Evolutionary conservation across 1,140 invertebrate species (phyloP), one percentile per base, ranked within the genome.

Genomic region (Colletes gigas): DNA sequence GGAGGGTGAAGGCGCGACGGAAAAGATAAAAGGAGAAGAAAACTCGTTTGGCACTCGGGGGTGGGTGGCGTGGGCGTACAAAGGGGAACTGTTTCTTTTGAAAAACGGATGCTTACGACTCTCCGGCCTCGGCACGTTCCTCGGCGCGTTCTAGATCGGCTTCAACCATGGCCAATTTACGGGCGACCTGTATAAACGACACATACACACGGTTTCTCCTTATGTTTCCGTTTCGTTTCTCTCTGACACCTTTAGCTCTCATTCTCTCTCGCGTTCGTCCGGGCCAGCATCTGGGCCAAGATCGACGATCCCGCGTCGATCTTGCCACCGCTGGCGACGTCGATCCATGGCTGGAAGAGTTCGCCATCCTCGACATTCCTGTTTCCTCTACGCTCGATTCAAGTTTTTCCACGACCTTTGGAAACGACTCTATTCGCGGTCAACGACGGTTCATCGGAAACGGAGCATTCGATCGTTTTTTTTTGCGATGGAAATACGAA

Each of bases 111-210:
- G 96, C 97, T 96, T 98, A 99, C 98, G 98, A 97, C 97, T 99
- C 99, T 95, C 99, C 99, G 93, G 98, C 95, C 95, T 99, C 99
- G 91, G 99, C 98, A 94, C 99, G 98, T 94, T 99, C 98, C 96
- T 99, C 99, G 90, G 99, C 98, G 95, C 99, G 97, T 95, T 99
- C 99, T 94, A 99, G 96, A 95, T 99, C 99, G 94, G 99, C 99
- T 95, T 99, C 99, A 96, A 99, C 99, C 98, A 99, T 99, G 95
- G 99, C 99, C 96, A 99, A 97, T 96, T 99, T 99, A 98, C 99
- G 99, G 95, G 99, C 99, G 94, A 99, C 99, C 99, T 99, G 95
- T 92, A 88, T 93, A 88, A 92, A 90, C 86, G 88, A 92, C 86
- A 91, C 77, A 92, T 80, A 89, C 87, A 89, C 81, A 82, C 88